phyloP scores from a whole-genome alignment of 2,888 invertebrate genomes.

The Hermodice carunculata region DNA sequence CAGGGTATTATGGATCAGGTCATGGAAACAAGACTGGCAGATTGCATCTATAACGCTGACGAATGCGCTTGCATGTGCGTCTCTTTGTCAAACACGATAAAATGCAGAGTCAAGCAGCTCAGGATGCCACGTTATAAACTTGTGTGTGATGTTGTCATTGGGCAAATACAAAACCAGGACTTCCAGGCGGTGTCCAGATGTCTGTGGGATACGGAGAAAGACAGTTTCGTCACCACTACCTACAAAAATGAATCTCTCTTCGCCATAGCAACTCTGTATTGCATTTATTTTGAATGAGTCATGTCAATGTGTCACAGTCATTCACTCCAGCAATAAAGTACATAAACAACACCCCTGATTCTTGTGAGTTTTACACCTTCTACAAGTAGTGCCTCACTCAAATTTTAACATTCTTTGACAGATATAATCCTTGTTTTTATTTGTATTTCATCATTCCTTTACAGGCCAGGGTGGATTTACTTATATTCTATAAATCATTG shows the following conservation, averaged over 20 bases:
- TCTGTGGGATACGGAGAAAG: constrained; percentile 1
- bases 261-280: neutral
- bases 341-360: no score
- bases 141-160: constrained; percentile 1
- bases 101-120: neutral
- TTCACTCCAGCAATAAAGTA: no score
- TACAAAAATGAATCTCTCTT: neutral
- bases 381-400: no score
- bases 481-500: no score
- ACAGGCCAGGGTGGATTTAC: no score
- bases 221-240: neutral
- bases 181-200: neutral
- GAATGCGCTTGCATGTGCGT: neutral
- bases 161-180: neutral
- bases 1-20: neutral
- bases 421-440: no score
- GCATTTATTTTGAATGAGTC: constrained; percentile 6
- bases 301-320: no score
- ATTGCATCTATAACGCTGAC: neutral
- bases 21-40: neutral
- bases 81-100: neutral
- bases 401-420: no score
- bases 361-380: no score
- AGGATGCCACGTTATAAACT: constrained; percentile 6
- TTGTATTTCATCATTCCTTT: no score